These are phyloP conservation scores for Caenorhabditis inopinata DNA, from an alignment of 1,140 invertebrate genomes.

Conservation along the genomic window DNA sequence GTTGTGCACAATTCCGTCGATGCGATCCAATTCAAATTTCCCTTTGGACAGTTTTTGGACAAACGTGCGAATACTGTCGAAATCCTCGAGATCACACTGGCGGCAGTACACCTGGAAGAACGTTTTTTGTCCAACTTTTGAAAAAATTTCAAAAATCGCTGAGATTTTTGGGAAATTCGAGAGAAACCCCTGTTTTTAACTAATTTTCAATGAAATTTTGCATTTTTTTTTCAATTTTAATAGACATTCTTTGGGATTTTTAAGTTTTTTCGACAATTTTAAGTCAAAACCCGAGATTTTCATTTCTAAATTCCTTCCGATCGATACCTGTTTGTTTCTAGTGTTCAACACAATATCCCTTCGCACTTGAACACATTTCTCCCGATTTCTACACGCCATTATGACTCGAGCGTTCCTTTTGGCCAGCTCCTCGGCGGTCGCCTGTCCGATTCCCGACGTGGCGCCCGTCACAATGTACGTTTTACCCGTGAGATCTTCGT, in stretches of 20 bases:
- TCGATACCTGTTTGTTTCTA: constrained; percentile 56
- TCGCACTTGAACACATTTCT: constrained; percentile 61
- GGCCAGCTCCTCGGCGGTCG: constrained; percentile 58
- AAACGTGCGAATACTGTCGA: constrained; percentile 62
- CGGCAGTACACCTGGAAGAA: constrained; percentile 55
- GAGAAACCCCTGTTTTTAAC: no score
- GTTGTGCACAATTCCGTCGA: constrained; percentile 63
- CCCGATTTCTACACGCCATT: constrained; percentile 63
- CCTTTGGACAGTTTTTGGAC: constrained; percentile 59
- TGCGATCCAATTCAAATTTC: constrained; percentile 60
- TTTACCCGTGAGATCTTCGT: constrained; percentile 61
- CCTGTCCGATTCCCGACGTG: constrained; percentile 61
- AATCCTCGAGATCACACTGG: constrained; percentile 60
- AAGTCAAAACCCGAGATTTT: no score
- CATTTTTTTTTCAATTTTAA: neutral
- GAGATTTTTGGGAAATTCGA: no score
- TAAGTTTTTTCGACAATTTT: neutral
- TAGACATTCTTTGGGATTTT: neutral
- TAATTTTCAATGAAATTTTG: no score
- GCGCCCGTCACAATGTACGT: constrained; percentile 65
- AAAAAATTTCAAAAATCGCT: no score
- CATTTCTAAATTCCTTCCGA: no score
- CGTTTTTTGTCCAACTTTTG: no score
- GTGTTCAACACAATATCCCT: constrained; percentile 63
- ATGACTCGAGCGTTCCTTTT: constrained; percentile 62